Conservation (phyloP, 1,140 invertebrate genomes). For the honey bee (Apis mellifera) region Amel_HAv3.1 CM009941.2:620501-621000, state of each 20-base stretch:
- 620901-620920: neutral
- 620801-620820: neutral
- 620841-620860: neutral
- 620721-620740: neutral
- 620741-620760: neutral
- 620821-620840: neutral
- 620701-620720: neutral
- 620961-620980: too few relatives aligned
- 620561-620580: neutral
- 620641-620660: neutral
- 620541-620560: slow-evolving; percentile 15
- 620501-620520: neutral
- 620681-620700: neutral
- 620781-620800: slow-evolving; percentile 23
- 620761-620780: neutral
- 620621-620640: neutral
- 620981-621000: neutral
- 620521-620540: slow-evolving; percentile 19
- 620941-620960: neutral
- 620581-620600: neutral
- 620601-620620: slow-evolving; percentile 8
- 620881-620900: neutral
- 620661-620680: neutral
- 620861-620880: neutral
- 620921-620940: neutral